These are phyloP conservation scores for Alectoris magna DNA, from an alignment of 2,797 vertebrate genomes.

Conservation along the genomic window DNA sequence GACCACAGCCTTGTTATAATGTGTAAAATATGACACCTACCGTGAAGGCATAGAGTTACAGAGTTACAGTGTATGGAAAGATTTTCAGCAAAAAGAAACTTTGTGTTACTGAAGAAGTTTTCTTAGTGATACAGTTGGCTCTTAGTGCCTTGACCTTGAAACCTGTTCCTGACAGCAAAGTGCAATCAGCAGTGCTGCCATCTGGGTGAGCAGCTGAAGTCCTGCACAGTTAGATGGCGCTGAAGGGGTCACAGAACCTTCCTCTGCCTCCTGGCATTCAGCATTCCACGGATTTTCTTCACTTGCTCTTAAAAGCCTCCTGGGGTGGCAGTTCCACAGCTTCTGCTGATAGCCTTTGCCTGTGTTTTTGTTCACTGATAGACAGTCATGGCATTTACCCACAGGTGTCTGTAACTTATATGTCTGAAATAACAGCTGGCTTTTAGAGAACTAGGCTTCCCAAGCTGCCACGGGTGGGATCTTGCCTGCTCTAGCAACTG, in stretches of 20 bases:
- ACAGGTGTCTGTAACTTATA: not conserved
- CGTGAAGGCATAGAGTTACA: not conserved
- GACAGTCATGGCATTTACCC: not conserved
- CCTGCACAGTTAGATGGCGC: not conserved
- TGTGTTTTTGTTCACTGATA: not conserved
- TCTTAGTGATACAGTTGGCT: not conserved
- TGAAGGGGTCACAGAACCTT: not conserved
- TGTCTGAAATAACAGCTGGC: constrained; percentile 5
- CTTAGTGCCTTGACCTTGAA: not conserved
- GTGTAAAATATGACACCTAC: not conserved
- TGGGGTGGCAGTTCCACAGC: not conserved
- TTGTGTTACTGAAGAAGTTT: not conserved
- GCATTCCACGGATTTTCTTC: not conserved
- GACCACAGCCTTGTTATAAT: not conserved
- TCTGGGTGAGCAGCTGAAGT: not conserved
- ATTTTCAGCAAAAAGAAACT: not conserved
- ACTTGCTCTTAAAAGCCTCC: not conserved
- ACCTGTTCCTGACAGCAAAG: not conserved
- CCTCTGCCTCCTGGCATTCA: not conserved
- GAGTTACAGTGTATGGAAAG: not conserved
- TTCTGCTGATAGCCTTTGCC: not conserved
- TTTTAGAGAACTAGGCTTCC: not conserved
- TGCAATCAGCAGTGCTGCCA: not conserved
- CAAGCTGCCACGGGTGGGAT: not conserved
- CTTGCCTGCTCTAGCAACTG: not conserved